Percentiles rank a stretch among this genome's conserved stretches.
Evolutionary conservation across 2,888 invertebrate species (phyloP).

Genomic region (Eumerus sabulonum): DNA sequence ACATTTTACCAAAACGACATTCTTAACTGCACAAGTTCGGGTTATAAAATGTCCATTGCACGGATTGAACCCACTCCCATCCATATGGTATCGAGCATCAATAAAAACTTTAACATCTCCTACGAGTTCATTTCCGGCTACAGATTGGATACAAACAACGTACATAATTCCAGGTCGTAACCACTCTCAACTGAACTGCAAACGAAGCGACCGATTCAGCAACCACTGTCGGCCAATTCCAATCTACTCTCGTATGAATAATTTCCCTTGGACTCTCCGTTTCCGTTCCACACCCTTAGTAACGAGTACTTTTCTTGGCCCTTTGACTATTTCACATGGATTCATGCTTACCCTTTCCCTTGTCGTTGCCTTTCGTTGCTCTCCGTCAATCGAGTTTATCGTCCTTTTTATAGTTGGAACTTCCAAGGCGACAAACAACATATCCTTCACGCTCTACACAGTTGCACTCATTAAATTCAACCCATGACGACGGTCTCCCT

Average conservation of each 20-base stretch:
- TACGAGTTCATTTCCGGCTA: too few relatives aligned
- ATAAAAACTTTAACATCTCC: too few relatives aligned
- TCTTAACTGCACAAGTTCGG: too few relatives aligned
- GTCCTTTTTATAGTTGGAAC: conserved; percentile 36
- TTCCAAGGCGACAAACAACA: conserved; percentile 1
- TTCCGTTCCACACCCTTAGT: conserved; percentile 14
- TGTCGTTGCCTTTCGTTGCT: not conserved
- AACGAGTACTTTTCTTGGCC: conserved; percentile 20
- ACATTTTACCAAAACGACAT: too few relatives aligned
- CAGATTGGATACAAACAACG: too few relatives aligned
- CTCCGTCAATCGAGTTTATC: conserved; percentile 34
- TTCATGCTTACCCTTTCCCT: conserved; percentile 14
- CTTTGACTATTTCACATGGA: conserved; percentile 23
- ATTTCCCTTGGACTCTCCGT: conserved; percentile 14
- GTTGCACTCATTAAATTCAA: conserved; percentile 36
- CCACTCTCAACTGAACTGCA: not conserved
- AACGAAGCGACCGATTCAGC: not conserved
- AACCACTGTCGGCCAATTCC: conserved; percentile 1
- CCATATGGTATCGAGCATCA: too few relatives aligned
- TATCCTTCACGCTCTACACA: conserved; percentile 22
- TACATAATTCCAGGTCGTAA: too few relatives aligned
- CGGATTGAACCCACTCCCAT: too few relatives aligned
- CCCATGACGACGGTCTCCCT: not conserved
- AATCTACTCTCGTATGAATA: conserved; percentile 21
- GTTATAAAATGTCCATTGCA: too few relatives aligned